Conservation (phyloP, 2,113 vertebrate species). For the Sardina pilchardus region DNA sequence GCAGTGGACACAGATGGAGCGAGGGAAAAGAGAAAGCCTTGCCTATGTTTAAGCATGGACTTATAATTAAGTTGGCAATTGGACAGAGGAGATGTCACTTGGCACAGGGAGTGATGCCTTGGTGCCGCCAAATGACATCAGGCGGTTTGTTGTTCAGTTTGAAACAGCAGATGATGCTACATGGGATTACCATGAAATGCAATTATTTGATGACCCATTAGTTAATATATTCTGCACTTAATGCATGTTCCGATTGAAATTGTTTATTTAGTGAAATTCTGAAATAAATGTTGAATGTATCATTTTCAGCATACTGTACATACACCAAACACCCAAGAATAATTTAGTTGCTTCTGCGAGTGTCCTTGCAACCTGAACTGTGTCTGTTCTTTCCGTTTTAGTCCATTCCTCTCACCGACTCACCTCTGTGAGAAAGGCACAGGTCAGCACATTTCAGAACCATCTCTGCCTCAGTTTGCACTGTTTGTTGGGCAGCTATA, state of each 20-base stretch:
- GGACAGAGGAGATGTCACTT: not conserved
- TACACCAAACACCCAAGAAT: not conserved
- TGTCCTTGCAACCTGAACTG: not conserved
- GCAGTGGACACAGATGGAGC: not conserved
- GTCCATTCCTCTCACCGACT: not conserved
- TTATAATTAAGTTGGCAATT: not conserved
- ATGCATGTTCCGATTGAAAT: not conserved
- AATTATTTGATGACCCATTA: not conserved
- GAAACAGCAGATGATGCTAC: not conserved
- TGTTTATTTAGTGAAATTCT: not conserved
- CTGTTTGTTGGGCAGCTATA: not conserved
- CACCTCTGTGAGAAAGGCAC: not conserved
- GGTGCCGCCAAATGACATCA: not conserved
- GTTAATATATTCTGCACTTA: not conserved
- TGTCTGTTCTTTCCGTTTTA: not conserved
- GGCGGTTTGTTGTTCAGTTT: not conserved
- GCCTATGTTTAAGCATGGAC: not conserved
- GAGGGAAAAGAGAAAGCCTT: not conserved
- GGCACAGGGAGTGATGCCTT: not conserved
- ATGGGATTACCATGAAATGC: not conserved
- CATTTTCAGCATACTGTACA: not conserved
- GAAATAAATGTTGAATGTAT: not conserved
- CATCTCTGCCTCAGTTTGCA: not conserved
- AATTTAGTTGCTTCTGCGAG: not conserved
- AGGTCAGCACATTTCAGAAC: not conserved